Percentiles rank a stretch among this genome's conserved stretches.
Conservation (phyloP, 2,113 vertebrate species). For the Porphyrio hochstetteri region DNA sequence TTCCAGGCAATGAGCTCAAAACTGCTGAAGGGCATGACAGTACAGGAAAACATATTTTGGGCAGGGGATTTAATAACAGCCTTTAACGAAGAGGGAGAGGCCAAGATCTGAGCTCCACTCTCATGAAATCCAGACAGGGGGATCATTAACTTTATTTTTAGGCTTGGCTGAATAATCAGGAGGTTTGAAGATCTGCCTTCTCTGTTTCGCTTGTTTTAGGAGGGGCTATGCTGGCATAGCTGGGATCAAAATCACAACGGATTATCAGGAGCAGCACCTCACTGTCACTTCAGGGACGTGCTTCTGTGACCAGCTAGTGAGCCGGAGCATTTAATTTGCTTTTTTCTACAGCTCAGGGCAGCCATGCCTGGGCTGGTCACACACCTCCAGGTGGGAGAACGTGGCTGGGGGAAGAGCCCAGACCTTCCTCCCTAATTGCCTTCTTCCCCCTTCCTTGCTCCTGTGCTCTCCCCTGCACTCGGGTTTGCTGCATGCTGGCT, state of each 20-base stretch:
- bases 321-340: background rate
- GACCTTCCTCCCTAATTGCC: background rate
- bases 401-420: background rate
- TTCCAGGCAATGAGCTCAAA: background rate
- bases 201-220: background rate
- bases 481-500: background rate
- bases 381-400: background rate
- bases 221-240: background rate
- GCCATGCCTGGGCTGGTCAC: background rate
- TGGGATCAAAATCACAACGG: background rate
- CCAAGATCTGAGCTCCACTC: background rate
- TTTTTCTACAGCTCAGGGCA: background rate
- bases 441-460: background rate
- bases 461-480: accelerated
- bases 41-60: background rate
- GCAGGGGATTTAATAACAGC: constrained; percentile 44
- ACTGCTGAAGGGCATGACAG: background rate
- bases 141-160: constrained; percentile 66
- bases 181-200: constrained; percentile 11
- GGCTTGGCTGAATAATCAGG: background rate
- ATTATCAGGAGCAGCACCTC: background rate
- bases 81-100: constrained; percentile 18
- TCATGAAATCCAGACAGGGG: background rate
- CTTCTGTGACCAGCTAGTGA: background rate
- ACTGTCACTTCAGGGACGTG: background rate